Conservation (phyloP, 1,140 invertebrate genomes). For the Philotrypesis tridentata region DNA sequence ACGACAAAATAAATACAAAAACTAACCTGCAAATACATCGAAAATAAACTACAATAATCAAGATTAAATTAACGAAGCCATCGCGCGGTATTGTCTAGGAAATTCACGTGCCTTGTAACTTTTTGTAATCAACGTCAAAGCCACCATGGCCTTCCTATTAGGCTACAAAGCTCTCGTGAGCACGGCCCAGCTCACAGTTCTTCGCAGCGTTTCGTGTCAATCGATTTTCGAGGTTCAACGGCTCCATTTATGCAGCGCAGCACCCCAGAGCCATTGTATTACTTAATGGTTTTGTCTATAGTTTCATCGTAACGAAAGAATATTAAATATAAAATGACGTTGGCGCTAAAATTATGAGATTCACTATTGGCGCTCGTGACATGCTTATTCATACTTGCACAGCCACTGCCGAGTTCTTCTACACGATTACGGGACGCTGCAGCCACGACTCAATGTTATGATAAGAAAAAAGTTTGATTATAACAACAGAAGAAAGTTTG, state of each 20-base stretch:
- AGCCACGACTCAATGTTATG: too few relatives aligned
- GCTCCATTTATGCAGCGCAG: constrained; percentile 20
- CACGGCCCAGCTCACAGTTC: background rate
- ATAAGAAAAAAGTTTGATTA: too few relatives aligned
- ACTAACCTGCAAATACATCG: too few relatives aligned
- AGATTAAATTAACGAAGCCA: background rate
- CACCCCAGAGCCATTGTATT: constrained; percentile 11
- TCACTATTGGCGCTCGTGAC: too few relatives aligned
- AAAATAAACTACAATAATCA: background rate
- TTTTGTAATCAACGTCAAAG: background rate
- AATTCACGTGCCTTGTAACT: background rate
- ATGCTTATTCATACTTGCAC: too few relatives aligned
- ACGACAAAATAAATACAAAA: too few relatives aligned
- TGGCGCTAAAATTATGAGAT: constrained; percentile 6
- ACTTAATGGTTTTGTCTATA: constrained; percentile 33
- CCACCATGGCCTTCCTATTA: background rate
- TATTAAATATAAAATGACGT: constrained; percentile 8
- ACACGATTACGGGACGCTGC: too few relatives aligned
- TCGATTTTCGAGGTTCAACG: constrained; percentile 47
- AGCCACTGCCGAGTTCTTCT: background rate
- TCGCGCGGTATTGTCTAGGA: background rate
- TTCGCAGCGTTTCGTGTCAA: constrained; percentile 36
- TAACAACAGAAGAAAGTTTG: too few relatives aligned
- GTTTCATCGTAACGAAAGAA: constrained; percentile 14
- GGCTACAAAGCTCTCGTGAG: background rate